These are phyloP conservation scores for Corythucha ciliata DNA, from an alignment of 2,888 invertebrate species.

Conservation along the genomic window DNA sequence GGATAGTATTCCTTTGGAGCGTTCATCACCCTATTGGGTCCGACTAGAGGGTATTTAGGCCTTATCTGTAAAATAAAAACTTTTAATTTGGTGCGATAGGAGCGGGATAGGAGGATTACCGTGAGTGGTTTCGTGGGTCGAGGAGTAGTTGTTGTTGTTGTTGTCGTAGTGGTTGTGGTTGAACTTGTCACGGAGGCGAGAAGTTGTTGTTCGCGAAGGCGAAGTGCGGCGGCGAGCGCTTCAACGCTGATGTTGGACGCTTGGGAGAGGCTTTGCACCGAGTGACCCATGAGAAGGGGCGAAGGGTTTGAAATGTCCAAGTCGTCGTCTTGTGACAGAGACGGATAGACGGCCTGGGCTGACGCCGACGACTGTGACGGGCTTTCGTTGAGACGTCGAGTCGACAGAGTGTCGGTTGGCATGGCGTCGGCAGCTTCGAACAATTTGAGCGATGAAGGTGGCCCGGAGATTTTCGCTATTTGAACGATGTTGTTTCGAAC, in stretches of 20 bases:
- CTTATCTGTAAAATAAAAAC: conserved; percentile 29
- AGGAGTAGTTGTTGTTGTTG: conserved; percentile 41
- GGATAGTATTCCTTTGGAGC: conserved; percentile 83
- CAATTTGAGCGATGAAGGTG: too few species aligned
- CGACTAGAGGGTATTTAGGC: conserved; percentile 39
- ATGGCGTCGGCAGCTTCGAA: background rate
- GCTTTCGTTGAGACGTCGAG: too few species aligned
- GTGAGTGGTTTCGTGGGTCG: conserved; percentile 37
- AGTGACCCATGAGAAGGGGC: conserved; percentile 43
- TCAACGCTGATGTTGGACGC: conserved; percentile 71
- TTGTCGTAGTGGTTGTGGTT: conserved; percentile 41
- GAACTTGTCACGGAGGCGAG: conserved; percentile 22
- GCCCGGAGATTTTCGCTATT: too few species aligned
- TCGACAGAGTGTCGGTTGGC: background rate
- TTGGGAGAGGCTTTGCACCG: conserved; percentile 49
- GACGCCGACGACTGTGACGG: too few species aligned
- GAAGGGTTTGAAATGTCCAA: conserved; percentile 33
- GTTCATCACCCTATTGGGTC: conserved; percentile 67
- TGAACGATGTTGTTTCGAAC: too few species aligned
- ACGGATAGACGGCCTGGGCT: too few species aligned
- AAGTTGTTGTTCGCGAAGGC: conserved; percentile 29
- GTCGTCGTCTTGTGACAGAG: conserved; percentile 4
- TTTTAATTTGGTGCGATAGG: conserved; percentile 37
- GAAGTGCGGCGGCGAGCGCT: conserved; percentile 64
- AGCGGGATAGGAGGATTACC: conserved; percentile 24